Evolutionary conservation across 2,797 vertebrate genomes (phyloP).

Genomic region (Hypotaenidia philippensis): DNA sequence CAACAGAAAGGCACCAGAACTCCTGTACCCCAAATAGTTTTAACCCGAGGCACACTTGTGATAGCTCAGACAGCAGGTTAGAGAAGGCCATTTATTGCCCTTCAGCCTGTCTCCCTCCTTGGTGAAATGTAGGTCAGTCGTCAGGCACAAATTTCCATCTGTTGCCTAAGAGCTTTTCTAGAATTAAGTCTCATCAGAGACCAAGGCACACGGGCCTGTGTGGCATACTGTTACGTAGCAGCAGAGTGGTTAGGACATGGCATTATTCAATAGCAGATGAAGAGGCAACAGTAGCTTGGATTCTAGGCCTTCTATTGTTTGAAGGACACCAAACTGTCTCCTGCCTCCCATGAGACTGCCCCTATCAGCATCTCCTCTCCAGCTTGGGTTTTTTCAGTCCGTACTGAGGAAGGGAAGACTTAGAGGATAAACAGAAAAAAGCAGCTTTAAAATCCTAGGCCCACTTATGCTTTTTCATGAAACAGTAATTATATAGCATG

Average conservation of each 20-base stretch:
- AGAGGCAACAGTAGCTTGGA: not conserved
- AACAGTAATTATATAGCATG: not conserved
- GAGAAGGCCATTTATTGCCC: not conserved
- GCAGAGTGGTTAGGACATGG: not conserved
- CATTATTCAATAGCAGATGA: not conserved
- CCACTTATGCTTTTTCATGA: not conserved
- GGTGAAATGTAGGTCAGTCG: not conserved
- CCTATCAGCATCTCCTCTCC: not conserved
- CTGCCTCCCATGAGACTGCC: not conserved
- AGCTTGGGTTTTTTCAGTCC: not conserved
- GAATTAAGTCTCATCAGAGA: not conserved
- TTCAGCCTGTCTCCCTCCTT: not conserved
- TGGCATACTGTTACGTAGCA: not conserved
- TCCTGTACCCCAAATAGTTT: not conserved
- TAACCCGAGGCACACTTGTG: not conserved
- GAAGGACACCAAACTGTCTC: not conserved
- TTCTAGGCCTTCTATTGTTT: not conserved
- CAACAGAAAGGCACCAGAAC: not conserved
- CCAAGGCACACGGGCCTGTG: not conserved
- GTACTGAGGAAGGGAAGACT: not conserved
- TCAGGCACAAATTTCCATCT: not conserved
- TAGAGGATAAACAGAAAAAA: not conserved
- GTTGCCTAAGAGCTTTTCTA: not conserved
- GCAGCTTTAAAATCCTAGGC: not conserved
- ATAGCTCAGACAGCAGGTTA: not conserved